Percentiles rank a stretch among this genome's conserved stretches.
phyloP scores from a whole-genome alignment of 2,888 invertebrate species.

The Sipha maydis region DNA sequence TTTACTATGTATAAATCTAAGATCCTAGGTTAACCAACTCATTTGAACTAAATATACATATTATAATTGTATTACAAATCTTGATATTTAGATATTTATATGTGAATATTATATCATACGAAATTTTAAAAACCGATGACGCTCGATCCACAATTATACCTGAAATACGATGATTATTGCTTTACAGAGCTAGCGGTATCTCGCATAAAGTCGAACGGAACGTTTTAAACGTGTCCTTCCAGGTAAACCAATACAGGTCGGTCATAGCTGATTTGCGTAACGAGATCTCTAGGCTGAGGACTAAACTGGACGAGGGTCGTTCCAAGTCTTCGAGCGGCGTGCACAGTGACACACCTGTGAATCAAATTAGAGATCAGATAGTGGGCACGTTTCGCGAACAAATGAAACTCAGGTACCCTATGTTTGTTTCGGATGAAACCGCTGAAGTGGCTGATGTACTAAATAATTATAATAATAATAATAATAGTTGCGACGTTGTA shows the following conservation, averaged over 20 bases:
- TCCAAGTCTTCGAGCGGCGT: conserved; percentile 30
- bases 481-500: background rate
- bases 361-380: conserved; percentile 81
- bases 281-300: conserved; percentile 81
- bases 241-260: conserved; percentile 85
- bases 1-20: no score
- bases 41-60: no score
- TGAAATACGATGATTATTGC: background rate
- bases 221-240: conserved; percentile 77
- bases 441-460: no score
- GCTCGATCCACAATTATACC: no score
- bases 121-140: no score
- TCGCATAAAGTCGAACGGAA: conserved; percentile 81
- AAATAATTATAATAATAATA: background rate
- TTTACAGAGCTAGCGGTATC: conserved; percentile 83
- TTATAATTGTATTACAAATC: no score
- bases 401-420: conserved; percentile 79
- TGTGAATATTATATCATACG: no score
- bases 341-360: conserved; percentile 62
- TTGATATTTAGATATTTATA: no score
- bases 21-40: no score
- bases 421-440: background rate
- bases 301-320: conserved; percentile 54
- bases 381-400: conserved; percentile 91
- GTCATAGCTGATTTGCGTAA: conserved; percentile 84